Conservation (phyloP, 2,113 vertebrate genomes). For the Pangasianodon hypophthalmus region DNA sequence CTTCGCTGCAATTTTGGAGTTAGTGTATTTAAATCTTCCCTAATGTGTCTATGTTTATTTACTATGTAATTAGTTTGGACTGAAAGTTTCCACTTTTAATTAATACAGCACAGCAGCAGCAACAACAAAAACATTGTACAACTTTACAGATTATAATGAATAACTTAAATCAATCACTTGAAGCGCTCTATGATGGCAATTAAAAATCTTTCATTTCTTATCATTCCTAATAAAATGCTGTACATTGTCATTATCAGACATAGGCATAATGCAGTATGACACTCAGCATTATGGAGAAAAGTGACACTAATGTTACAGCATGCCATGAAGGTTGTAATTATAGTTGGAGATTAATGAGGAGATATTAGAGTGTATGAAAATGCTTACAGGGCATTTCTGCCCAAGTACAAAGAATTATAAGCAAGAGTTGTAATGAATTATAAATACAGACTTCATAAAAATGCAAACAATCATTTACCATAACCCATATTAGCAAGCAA, state of each 20-base stretch:
- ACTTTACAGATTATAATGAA: not conserved
- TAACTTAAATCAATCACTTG: not conserved
- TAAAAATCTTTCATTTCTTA: not conserved
- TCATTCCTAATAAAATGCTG: not conserved
- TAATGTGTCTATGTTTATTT: not conserved
- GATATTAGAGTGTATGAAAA: constrained; percentile 10
- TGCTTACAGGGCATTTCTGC: not conserved
- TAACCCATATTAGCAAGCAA: not conserved
- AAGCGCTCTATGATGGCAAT: not conserved
- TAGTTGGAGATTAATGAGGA: not conserved
- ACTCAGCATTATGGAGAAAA: not conserved
- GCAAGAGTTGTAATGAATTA: not conserved
- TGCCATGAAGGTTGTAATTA: constrained; percentile 3
- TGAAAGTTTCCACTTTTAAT: not conserved
- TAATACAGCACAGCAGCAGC: not conserved
- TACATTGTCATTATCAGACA: not conserved
- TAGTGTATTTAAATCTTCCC: not conserved
- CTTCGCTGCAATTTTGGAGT: not conserved
- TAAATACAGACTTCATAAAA: not conserved
- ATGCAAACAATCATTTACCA: constrained; percentile 5
- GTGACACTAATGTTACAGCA: not conserved
- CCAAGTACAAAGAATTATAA: constrained; percentile 1
- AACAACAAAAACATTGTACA: not conserved
- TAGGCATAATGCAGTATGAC: not conserved
- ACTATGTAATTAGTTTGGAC: not conserved